Evolutionary conservation across 1,140 invertebrate species (phyloP), one percentile per base, ranked within the genome.

Genomic region (Aphaenogaster rudis): DNA sequence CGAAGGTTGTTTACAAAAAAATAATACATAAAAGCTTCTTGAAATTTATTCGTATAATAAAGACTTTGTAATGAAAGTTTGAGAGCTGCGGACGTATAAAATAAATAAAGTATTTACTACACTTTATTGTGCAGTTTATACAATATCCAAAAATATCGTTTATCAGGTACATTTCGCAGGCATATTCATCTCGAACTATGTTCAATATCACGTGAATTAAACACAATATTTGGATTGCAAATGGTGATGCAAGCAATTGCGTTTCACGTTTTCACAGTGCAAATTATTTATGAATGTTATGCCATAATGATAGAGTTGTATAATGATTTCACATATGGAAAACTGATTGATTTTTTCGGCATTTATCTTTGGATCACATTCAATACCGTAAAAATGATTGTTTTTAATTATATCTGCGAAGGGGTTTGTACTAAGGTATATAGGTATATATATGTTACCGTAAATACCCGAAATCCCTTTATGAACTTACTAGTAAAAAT

Each of bases 171-270:
- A 57, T 81, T 54, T 86, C 15, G 4, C n/a, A 86, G 84, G 74
- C 84, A 86, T 52, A 11, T 79, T n/a, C 84, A 86, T 78, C 39
- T 45, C 9, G 39, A 86, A 79, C 1, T 86, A 15, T 79, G 74
- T 28, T 9, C 15, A 6, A 78, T 86, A 63, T 42, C 59, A 9
- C 8, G 11, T 39, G 6, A 86, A 54, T 78, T 86, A 45, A 86
- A 17, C 1, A 57, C 0, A 3, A 54, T 86, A 36, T 86, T 86
- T 66, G 74, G 50, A 64, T 33, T 54, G 15, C 57, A 86, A 66
- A 77, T 86, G 61, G 7, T 77, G 17, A 45, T 66, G 48, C 57
- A 86, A 54, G 13, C 13, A 13, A 8, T 54, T 45, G 33, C 39
- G n/a, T 71, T 71, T 59, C 21, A 33, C 9, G 0, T 57, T 59